These are phyloP conservation scores for Ferdinandea cuprea DNA, from an alignment of 2,888 invertebrate genomes.

Conservation along the genomic window DNA sequence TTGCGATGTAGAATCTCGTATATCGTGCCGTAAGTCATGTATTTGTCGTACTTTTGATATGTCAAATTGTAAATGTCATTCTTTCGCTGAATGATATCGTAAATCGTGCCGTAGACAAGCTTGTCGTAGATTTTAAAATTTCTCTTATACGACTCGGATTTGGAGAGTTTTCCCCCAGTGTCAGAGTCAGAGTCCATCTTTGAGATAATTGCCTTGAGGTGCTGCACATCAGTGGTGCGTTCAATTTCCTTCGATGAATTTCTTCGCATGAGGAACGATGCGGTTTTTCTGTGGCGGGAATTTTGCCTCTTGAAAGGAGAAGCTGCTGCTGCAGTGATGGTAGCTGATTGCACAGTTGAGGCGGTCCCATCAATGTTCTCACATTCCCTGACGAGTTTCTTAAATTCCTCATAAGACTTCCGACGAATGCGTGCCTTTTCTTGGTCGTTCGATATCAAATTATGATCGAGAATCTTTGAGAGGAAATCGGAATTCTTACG, in stretches of 20 bases:
- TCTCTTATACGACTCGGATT: constrained; percentile 78
- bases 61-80: constrained; percentile 82
- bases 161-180: constrained; percentile 57
- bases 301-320: constrained; percentile 81
- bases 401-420: constrained; percentile 83
- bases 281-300: constrained; percentile 80
- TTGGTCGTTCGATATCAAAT: constrained; percentile 78
- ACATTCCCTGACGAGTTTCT: constrained; percentile 81
- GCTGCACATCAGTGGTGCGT: constrained; percentile 64
- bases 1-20: constrained; percentile 83
- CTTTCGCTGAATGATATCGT: constrained; percentile 83
- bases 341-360: constrained; percentile 11
- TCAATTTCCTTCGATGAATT: constrained; percentile 75
- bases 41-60: constrained; percentile 83
- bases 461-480: constrained; percentile 82
- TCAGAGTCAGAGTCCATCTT: constrained; percentile 67
- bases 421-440: constrained; percentile 82
- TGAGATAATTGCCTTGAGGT: constrained; percentile 67
- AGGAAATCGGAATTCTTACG: constrained; percentile 82
- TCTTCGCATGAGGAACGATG: constrained; percentile 79
- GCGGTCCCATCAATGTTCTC: constrained; percentile 76
- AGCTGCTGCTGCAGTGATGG: constrained; percentile 9
- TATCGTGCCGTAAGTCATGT: constrained; percentile 83
- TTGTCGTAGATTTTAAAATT: constrained; percentile 83
- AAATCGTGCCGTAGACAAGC: constrained; percentile 82